These are phyloP conservation scores for Penaeus indicus DNA, from an alignment of 1,140 invertebrate species.

Conservation along the genomic window DNA sequence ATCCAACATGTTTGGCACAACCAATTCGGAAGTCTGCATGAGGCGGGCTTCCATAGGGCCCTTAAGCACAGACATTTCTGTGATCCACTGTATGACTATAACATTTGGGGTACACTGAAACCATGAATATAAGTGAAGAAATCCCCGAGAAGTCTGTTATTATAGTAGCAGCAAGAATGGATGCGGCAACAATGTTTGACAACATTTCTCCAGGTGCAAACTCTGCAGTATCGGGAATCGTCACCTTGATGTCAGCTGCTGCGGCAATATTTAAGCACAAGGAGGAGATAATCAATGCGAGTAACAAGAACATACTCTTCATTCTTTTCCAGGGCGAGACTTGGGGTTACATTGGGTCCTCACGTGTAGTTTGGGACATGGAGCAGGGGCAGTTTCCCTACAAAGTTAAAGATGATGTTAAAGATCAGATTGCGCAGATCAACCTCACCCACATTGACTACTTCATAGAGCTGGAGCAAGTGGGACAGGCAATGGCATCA, in stretches of 20 bases:
- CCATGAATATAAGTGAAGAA: conserved; percentile 53
- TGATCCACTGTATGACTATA: conserved; percentile 88
- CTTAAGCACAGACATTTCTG: conserved; percentile 77
- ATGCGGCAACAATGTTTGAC: conserved; percentile 89
- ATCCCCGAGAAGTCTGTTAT: conserved; percentile 74
- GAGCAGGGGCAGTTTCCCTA: conserved; percentile 78
- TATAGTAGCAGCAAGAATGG: conserved; percentile 83
- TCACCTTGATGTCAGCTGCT: conserved; percentile 83
- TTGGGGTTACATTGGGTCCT: conserved; percentile 95
- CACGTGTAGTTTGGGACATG: conserved; percentile 89
- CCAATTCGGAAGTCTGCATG: conserved; percentile 86
- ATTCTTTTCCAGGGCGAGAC: conserved; percentile 92
- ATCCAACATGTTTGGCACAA: conserved; percentile 89
- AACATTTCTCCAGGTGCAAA: conserved; percentile 84
- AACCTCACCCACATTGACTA: conserved; percentile 74
- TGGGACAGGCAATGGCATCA: conserved; percentile 69
- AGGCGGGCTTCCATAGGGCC: conserved; percentile 73
- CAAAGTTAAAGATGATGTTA: conserved; percentile 24
- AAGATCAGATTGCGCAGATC: conserved; percentile 56
- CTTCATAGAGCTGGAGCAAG: conserved; percentile 87
- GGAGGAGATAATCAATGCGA: conserved; percentile 46
- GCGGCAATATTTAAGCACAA: conserved; percentile 79
- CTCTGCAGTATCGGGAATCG: conserved; percentile 81
- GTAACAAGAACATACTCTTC: conserved; percentile 82
- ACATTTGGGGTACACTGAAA: conserved; percentile 78